Conservation (phyloP, 2,113 vertebrate genomes). For the Aphelocoma coerulescens region DNA sequence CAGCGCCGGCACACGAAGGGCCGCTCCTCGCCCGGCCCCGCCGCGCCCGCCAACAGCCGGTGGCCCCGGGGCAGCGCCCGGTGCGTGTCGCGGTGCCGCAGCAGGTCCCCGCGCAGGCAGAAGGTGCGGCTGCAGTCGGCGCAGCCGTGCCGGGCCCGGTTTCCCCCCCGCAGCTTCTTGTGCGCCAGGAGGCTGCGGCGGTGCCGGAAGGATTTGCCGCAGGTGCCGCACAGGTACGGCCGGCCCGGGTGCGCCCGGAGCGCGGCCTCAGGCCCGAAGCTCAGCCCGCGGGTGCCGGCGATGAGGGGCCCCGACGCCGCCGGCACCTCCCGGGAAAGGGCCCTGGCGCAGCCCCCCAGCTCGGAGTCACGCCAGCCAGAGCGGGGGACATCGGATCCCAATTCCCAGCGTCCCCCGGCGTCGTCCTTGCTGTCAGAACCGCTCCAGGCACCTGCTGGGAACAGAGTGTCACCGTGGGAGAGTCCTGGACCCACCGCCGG, state of each 20-base stretch:
- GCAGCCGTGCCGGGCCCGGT: conserved; percentile 21
- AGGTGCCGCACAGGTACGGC: neutral
- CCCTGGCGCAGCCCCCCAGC: neutral
- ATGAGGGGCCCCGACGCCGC: neutral
- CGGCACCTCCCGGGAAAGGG: no score
- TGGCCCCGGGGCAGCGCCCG: neutral
- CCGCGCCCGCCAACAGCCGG: conserved; percentile 57
- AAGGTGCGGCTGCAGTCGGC: conserved; percentile 48
- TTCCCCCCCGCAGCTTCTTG: conserved; percentile 55
- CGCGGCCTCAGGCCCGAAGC: neutral
- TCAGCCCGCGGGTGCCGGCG: neutral
- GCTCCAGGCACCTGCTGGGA: neutral
- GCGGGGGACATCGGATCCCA: rapidly evolving
- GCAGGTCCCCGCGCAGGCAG: conserved; percentile 77
- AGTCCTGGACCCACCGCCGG: neutral
- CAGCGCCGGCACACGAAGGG: conserved; percentile 80
- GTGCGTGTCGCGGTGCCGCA: conserved; percentile 77
- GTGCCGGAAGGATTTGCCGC: conserved; percentile 18
- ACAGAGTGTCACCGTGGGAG: rapidly evolving
- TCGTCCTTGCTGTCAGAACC: neutral
- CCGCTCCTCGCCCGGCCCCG: conserved; percentile 68
- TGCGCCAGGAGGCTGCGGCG: conserved; percentile 63
- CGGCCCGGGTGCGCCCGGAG: conserved; percentile 25
- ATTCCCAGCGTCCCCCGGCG: rapidly evolving
- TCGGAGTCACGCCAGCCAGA: neutral